phyloP scores from a whole-genome alignment of 2,113 vertebrate species.

The Parotia lawesii region DNA sequence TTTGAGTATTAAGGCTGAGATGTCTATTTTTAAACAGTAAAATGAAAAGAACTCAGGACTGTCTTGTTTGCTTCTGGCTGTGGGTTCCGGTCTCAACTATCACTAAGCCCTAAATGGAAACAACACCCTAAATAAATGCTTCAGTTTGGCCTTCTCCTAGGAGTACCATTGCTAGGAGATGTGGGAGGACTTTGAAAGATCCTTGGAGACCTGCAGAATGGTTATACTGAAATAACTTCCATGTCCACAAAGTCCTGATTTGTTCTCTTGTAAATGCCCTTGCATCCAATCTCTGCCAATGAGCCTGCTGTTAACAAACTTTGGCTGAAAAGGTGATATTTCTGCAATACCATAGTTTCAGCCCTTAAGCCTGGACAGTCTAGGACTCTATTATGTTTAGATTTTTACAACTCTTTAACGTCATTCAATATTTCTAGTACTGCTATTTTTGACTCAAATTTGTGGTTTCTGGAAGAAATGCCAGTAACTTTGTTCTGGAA shows the following conservation, averaged over 20 bases:
- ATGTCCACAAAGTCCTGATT: background rate
- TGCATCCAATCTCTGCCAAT: background rate
- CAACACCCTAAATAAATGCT: background rate
- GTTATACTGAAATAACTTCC: background rate
- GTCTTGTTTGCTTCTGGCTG: background rate
- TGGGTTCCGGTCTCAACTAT: background rate
- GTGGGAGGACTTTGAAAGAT: background rate
- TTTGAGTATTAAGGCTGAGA: background rate
- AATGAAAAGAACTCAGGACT: background rate
- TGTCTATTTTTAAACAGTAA: slow-evolving; percentile 42
- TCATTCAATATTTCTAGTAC: background rate
- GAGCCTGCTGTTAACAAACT: background rate
- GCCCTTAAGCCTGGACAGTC: background rate
- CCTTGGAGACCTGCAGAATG: background rate
- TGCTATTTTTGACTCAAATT: background rate
- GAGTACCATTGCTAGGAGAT: background rate
- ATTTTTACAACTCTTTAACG: background rate
- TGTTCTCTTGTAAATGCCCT: background rate
- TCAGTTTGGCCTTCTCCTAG: background rate
- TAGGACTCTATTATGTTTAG: background rate
- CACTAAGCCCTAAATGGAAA: background rate
- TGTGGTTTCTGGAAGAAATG: background rate
- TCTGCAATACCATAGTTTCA: background rate
- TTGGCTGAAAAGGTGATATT: accelerated
- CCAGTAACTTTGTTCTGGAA: background rate